A percentile compares a stretch with the other conserved stretches of the same genome.
Evolutionary conservation across 2,888 invertebrate species (phyloP).

Genomic region (Ophonus ardosiacus): DNA sequence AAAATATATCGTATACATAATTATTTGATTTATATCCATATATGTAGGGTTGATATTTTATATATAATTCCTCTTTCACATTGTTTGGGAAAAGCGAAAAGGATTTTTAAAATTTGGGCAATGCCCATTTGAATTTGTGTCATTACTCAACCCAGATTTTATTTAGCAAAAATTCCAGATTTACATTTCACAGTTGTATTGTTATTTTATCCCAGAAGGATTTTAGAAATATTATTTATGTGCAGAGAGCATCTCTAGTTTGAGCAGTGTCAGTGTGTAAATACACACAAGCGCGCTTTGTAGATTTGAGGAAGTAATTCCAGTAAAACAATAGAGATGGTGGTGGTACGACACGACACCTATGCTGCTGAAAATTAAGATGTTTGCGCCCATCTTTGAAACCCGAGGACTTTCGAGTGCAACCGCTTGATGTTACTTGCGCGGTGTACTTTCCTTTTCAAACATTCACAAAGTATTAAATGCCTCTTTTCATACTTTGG

Average conservation of each 20-base stretch:
- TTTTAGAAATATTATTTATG: background rate
- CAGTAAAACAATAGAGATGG: slow-evolving; percentile 9
- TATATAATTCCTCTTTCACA: background rate
- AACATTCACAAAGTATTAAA: background rate
- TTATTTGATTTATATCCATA: too few species aligned
- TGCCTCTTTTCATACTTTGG: background rate
- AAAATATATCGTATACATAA: too few species aligned
- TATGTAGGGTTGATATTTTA: background rate
- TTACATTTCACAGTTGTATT: background rate
- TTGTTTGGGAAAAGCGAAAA: background rate
- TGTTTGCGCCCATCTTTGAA: slow-evolving; percentile 23
- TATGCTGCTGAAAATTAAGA: slow-evolving; percentile 14
- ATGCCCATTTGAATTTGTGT: background rate
- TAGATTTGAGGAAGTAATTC: too few species aligned
- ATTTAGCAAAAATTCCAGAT: background rate
- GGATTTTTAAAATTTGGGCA: background rate
- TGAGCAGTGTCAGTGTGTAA: background rate
- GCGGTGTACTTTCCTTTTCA: slow-evolving; percentile 6
- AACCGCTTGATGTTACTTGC: background rate
- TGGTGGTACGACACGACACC: slow-evolving; percentile 16
- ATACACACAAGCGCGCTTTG: background rate
- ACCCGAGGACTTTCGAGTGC: background rate
- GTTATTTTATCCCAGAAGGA: background rate
- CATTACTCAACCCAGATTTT: background rate
- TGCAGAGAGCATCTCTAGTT: background rate